A percentile compares a stretch with the other conserved stretches of the same genome.
phyloP scores from a whole-genome alignment of 1,140 invertebrate species.

The Pinna nobilis region DNA sequence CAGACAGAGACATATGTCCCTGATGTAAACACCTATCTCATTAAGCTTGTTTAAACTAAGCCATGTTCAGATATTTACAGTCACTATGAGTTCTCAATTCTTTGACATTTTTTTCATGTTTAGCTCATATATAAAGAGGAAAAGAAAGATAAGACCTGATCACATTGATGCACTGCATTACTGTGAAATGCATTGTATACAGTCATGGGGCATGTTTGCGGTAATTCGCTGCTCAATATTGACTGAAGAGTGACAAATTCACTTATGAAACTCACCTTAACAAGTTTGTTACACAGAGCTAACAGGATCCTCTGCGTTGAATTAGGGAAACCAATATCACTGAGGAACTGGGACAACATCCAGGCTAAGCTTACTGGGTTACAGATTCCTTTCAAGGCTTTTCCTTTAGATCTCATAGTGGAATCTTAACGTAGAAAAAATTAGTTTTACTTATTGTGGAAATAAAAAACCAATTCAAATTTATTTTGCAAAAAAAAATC shows the following conservation, averaged over 20 bases:
- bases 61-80: too few relatives aligned
- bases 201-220: not conserved
- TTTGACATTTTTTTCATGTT: too few relatives aligned
- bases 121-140: not conserved
- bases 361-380: constrained; percentile 34
- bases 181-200: not conserved
- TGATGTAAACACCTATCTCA: too few relatives aligned
- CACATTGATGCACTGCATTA: not conserved
- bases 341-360: constrained; percentile 32
- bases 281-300: constrained; percentile 31
- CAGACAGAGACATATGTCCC: too few relatives aligned
- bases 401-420: not conserved
- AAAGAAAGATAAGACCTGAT: not conserved
- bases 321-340: constrained; percentile 17
- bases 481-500: not conserved
- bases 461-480: too few relatives aligned
- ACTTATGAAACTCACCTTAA: constrained; percentile 11
- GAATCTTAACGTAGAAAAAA: not conserved
- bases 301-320: constrained; percentile 25
- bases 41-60: too few relatives aligned
- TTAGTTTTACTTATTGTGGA: too few relatives aligned
- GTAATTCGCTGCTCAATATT: too few relatives aligned
- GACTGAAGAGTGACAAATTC: not conserved
- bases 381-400: not conserved
- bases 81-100: too few relatives aligned